These are phyloP conservation scores for Goniozus legneri DNA, from an alignment of 1,140 invertebrate genomes.

Conservation along the genomic window DNA sequence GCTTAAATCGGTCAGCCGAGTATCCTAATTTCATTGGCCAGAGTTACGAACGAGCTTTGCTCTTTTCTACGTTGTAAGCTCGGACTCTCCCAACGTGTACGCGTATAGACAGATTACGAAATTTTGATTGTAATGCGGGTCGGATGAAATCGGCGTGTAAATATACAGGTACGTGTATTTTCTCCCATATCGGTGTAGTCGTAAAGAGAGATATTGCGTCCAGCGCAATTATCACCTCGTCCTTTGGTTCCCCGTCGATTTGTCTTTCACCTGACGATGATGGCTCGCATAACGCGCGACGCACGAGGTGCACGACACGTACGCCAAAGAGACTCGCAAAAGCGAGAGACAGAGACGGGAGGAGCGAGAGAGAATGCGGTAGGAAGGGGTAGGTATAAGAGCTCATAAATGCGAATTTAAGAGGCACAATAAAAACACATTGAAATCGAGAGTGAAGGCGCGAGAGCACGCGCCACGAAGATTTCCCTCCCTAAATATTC, in stretches of 20 bases:
- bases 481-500: slow-evolving; percentile 18
- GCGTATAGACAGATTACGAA: too few species aligned
- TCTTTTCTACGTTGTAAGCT: too few species aligned
- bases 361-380: slow-evolving; percentile 15
- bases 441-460: slow-evolving; percentile 56
- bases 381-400: slow-evolving; percentile 47
- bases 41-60: too few species aligned
- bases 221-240: slow-evolving; percentile 28
- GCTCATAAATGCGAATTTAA: slow-evolving; percentile 59
- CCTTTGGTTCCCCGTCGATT: slow-evolving; percentile 25
- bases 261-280: too few species aligned
- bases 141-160: too few species aligned
- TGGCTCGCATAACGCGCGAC: slow-evolving; percentile 20
- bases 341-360: slow-evolving; percentile 20
- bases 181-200: too few species aligned
- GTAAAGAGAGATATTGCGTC: too few species aligned
- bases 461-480: slow-evolving; percentile 35
- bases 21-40: too few species aligned
- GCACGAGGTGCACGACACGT: slow-evolving; percentile 8
- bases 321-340: neutral
- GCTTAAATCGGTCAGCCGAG: too few species aligned
- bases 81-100: too few species aligned
- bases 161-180: too few species aligned
- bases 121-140: too few species aligned
- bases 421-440: slow-evolving; percentile 57